Evolutionary conservation across 2,797 vertebrate species (phyloP), one percentile per base, ranked within the genome.

Genomic region (Anabas testudineus): DNA sequence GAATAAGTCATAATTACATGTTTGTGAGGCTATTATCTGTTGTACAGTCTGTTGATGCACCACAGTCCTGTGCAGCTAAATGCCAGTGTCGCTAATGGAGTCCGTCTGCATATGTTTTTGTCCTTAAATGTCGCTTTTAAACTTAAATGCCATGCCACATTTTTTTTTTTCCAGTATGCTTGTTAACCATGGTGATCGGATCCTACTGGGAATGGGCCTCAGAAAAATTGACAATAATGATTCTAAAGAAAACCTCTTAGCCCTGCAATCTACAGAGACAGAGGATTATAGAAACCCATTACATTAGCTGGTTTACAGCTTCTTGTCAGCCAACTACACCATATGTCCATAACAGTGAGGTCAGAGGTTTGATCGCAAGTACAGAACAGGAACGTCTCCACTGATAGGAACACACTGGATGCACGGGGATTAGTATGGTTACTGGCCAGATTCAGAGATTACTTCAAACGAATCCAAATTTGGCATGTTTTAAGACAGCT

Each of bases 301-400:
- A 39, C 45, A 61, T 37, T 77, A 71, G 74, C 69, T 78, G 42
- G 28, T 76, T 53, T 60, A 74, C 81, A 81, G 37, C 3, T 70
- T 51, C 3, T 70, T 51, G 30, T 76, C 53, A 21, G 22, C 36
- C 45, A 30, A 55, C 6, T 59, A 39, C 51, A 12, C n/a, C 9
- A 7, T 18, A 2, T 9, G 21, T 30, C 18, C 28, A 4, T 28
- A 58, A 66, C 37, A 22, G 14, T 36, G 18, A 65, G 18, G n/a
- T 66, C 22, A 69, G n/a, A 65, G 36, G 59, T 65, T 65, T 37
- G 2, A 12, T 45, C 14, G 26, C 21, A 30, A 19, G 39, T 39
- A 13, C 49, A 60, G 15, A 59, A 14, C 28, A 45, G 41, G 30
- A 48, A 42, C 18, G 18, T 34, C 3, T 3, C 12, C 5, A 4